These are phyloP conservation scores for Tyrannus savana DNA, from an alignment of 2,113 vertebrate species.

Conservation along the genomic window DNA sequence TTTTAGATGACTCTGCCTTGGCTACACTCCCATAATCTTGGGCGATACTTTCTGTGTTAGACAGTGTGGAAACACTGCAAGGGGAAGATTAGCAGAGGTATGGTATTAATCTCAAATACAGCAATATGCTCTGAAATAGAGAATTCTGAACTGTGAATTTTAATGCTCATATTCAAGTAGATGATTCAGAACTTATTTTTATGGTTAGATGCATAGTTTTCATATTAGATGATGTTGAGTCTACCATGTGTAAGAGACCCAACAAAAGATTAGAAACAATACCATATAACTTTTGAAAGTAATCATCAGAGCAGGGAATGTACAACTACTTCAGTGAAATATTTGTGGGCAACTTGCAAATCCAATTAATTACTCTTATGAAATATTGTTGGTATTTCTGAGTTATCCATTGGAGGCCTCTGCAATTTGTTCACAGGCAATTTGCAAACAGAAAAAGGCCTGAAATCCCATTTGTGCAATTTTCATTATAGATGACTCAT, in stretches of 20 bases:
- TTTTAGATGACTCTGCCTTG: background rate
- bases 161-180: background rate
- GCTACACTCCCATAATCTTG: background rate
- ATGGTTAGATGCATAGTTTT: background rate
- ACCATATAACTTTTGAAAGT: background rate
- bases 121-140: background rate
- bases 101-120: background rate
- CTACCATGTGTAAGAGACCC: accelerated
- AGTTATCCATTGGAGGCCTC: background rate
- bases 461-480: background rate
- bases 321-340: background rate
- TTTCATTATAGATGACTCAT: background rate
- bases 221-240: background rate
- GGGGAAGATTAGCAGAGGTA: background rate
- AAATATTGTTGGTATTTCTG: background rate
- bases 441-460: background rate
- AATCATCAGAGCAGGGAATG: background rate
- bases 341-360: background rate
- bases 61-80: accelerated
- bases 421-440: background rate
- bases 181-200: background rate
- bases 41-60: background rate
- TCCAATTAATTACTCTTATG: background rate
- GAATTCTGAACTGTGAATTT: background rate
- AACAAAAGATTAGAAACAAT: background rate